Percentiles rank a stretch among this genome's conserved stretches.
These are phyloP conservation scores for Cyprinodon brontotheroides DNA, from an alignment of 2,113 vertebrate species.

Conservation along the genomic window DNA sequence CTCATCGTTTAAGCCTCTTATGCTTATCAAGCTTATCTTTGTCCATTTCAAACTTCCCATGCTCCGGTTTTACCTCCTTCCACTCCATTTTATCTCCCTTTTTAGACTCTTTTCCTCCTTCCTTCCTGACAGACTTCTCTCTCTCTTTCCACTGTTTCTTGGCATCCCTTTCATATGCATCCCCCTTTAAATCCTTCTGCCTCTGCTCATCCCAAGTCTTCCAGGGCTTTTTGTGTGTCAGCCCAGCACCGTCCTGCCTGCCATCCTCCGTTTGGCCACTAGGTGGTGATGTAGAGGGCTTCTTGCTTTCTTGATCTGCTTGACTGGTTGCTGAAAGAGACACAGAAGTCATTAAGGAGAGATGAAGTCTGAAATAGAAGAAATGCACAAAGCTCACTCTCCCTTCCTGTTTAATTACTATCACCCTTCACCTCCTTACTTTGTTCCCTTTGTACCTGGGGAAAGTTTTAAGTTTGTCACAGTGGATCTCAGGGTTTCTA, in stretches of 20 bases:
- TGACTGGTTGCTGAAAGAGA: slow-evolving; percentile 45
- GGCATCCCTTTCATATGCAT: slow-evolving; percentile 13
- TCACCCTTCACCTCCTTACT: slow-evolving; percentile 1
- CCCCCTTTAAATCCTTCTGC: slow-evolving; percentile 41
- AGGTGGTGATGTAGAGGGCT: slow-evolving; percentile 33
- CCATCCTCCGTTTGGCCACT: slow-evolving; percentile 51
- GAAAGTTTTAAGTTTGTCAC: slow-evolving; percentile 68
- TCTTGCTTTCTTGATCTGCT: slow-evolving; percentile 14
- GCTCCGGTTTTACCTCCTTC: slow-evolving; percentile 42
- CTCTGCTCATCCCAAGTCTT: slow-evolving; percentile 36
- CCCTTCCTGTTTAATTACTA: slow-evolving; percentile 13
- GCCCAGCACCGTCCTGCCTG: slow-evolving; percentile 15
- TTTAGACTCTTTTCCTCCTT: slow-evolving; percentile 42
- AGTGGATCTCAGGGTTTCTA: slow-evolving; percentile 78
- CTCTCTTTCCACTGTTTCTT: slow-evolving; percentile 36
- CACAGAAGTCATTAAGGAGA: slow-evolving; percentile 12
- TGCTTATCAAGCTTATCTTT: slow-evolving; percentile 38
- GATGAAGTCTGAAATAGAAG: not conserved
- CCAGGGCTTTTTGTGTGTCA: slow-evolving; percentile 13
- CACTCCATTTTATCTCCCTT: slow-evolving; percentile 42
- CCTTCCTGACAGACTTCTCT: slow-evolving; percentile 30
- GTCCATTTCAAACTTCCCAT: slow-evolving; percentile 30
- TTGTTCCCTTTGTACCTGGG: slow-evolving; percentile 43
- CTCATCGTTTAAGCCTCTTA: slow-evolving; percentile 28
- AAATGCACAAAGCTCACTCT: not conserved